A percentile compares a stretch with the other conserved stretches of the same genome.
Conservation (phyloP, 2,888 invertebrate genomes). For the Neoitamus cyanurus region DNA sequence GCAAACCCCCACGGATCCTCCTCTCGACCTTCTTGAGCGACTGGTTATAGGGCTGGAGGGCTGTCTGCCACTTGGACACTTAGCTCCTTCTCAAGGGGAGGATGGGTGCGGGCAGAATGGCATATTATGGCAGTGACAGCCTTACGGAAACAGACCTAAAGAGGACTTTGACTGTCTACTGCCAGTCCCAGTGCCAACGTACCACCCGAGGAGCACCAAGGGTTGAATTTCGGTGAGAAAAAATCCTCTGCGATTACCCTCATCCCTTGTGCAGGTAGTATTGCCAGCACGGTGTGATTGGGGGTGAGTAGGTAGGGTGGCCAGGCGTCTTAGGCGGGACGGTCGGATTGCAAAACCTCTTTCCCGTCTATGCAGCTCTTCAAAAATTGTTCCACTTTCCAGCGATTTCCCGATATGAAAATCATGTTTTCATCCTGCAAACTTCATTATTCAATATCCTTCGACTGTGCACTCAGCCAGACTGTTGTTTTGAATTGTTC, state of each 20-base stretch:
- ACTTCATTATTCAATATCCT: no score
- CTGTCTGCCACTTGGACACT: slow-evolving; percentile 39
- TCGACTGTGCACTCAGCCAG: no score
- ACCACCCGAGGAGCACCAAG: background rate
- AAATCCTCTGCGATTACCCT: background rate
- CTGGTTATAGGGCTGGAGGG: background rate
- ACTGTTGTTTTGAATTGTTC: no score
- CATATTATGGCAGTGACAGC: slow-evolving; percentile 7
- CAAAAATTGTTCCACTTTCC: no score
- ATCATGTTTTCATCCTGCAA: no score
- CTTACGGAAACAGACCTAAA: slow-evolving; percentile 19
- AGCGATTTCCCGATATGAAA: no score
- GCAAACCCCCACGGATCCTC: background rate
- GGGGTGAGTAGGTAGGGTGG: background rate
- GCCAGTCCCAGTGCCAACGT: no score
- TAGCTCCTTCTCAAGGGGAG: background rate
- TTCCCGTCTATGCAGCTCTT: no score
- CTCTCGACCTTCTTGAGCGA: slow-evolving; percentile 3
- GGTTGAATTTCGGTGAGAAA: slow-evolving; percentile 26
- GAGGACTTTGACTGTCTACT: slow-evolving; percentile 42
- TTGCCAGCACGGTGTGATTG: background rate
- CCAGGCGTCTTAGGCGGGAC: background rate
- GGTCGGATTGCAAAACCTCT: background rate
- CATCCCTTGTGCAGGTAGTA: background rate
- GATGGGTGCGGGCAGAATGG: background rate